Conservation (phyloP, 2,888 invertebrate genomes). For the Leptinotarsa juncta region DNA sequence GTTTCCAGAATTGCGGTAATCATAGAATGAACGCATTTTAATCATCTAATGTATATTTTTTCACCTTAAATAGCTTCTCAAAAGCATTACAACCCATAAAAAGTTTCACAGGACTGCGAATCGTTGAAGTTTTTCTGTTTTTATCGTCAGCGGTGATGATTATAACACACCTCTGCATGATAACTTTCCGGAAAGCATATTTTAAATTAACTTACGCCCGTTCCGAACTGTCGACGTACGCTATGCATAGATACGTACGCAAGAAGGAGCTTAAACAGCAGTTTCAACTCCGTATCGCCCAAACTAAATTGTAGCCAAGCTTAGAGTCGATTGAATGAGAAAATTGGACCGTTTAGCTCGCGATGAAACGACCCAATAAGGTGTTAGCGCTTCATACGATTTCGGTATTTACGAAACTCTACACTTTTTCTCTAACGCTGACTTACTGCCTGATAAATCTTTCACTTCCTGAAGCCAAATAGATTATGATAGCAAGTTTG, state of each 20-base stretch:
- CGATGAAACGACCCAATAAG: slow-evolving; percentile 60
- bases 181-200: slow-evolving; percentile 37
- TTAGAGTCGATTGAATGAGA: slow-evolving; percentile 62
- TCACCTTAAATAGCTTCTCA: not conserved
- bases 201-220: slow-evolving; percentile 46
- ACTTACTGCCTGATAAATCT: not conserved
- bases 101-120: not conserved
- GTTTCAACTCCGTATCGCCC: slow-evolving; percentile 58
- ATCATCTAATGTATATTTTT: too few species aligned
- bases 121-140: slow-evolving; percentile 10
- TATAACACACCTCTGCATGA: slow-evolving; percentile 7
- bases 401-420: slow-evolving; percentile 41
- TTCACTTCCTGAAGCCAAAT: not conserved
- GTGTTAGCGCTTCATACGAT: slow-evolving; percentile 56
- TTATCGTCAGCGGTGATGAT: not conserved
- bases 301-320: slow-evolving; percentile 58
- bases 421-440: slow-evolving; percentile 16
- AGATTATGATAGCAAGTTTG: not conserved
- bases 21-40: too few species aligned
- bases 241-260: slow-evolving; percentile 46
- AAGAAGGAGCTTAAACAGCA: slow-evolving; percentile 53
- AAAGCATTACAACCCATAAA: not conserved
- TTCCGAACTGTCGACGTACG: slow-evolving; percentile 6
- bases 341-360: slow-evolving; percentile 60
- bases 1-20: too few species aligned